Evolutionary conservation across 2,113 vertebrate species (phyloP).

Genomic region (Poeciliopsis retropinna): DNA sequence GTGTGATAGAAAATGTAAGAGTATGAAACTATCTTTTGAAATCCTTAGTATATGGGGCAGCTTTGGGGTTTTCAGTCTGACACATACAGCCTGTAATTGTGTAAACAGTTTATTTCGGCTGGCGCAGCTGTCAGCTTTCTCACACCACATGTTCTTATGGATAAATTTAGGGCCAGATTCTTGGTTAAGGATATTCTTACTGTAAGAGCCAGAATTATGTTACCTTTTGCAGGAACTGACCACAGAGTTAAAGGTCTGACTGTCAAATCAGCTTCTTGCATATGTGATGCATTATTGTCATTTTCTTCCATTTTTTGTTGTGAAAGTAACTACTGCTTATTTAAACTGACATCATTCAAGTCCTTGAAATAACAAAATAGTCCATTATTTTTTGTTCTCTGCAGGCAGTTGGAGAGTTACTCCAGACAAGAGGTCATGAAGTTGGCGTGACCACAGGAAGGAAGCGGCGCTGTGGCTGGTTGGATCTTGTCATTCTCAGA

Average conservation of each 20-base stretch:
- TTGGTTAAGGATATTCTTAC: conserved; percentile 68
- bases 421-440: conserved; percentile 94
- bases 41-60: neutral
- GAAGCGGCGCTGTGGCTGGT: conserved; percentile 96
- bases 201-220: conserved; percentile 55
- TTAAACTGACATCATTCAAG: neutral
- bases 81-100: conserved; percentile 28
- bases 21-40: neutral
- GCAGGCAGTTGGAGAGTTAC: conserved; percentile 90
- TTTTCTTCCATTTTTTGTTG: conserved; percentile 9
- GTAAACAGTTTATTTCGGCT: conserved; percentile 16
- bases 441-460: conserved; percentile 96
- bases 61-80: conserved; percentile 30
- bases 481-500: conserved; percentile 94
- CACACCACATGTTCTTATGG: conserved; percentile 68
- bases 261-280: conserved; percentile 18
- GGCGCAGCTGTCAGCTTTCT: conserved; percentile 72
- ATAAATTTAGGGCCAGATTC: conserved; percentile 75
- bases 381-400: conserved; percentile 6
- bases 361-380: neutral
- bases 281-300: conserved; percentile 31
- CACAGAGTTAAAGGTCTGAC: conserved; percentile 43
- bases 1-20: neutral
- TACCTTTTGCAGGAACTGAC: conserved; percentile 58
- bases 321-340: neutral